These are phyloP conservation scores for Albula glossodonta DNA, from an alignment of 2,113 vertebrate species.

Conservation along the genomic window DNA sequence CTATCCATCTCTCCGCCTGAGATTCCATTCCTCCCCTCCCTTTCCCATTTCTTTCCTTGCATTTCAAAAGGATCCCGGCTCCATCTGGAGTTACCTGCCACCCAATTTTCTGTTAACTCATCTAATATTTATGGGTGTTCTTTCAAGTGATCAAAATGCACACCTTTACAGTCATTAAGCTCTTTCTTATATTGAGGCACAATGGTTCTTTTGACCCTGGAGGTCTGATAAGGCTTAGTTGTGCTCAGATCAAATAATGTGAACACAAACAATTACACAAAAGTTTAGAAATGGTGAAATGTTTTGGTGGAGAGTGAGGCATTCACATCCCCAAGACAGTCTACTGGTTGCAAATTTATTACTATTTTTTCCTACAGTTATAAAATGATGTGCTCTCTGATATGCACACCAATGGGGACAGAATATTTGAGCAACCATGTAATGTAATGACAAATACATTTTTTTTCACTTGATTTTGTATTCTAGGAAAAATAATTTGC, in stretches of 20 bases:
- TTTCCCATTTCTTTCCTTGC: neutral
- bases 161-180: neutral
- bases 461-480: too few species aligned
- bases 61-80: constrained; percentile 19
- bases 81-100: neutral
- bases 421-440: too few species aligned
- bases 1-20: neutral
- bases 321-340: neutral
- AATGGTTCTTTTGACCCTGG: too few species aligned
- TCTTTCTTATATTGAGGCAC: too few species aligned
- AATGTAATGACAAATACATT: too few species aligned
- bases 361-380: too few species aligned
- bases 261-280: neutral
- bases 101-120: neutral
- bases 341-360: neutral
- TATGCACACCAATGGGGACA: too few species aligned
- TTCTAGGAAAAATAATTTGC: too few species aligned
- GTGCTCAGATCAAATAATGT: neutral
- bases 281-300: neutral
- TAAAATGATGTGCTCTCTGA: too few species aligned
- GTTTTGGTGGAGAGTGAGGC: neutral
- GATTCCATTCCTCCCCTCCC: constrained; percentile 1
- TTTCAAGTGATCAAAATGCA: neutral
- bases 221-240: neutral
- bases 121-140: neutral